These are phyloP conservation scores for Lamprologus ornatipinnis DNA, from an alignment of 2,113 vertebrate genomes.

Conservation along the genomic window DNA sequence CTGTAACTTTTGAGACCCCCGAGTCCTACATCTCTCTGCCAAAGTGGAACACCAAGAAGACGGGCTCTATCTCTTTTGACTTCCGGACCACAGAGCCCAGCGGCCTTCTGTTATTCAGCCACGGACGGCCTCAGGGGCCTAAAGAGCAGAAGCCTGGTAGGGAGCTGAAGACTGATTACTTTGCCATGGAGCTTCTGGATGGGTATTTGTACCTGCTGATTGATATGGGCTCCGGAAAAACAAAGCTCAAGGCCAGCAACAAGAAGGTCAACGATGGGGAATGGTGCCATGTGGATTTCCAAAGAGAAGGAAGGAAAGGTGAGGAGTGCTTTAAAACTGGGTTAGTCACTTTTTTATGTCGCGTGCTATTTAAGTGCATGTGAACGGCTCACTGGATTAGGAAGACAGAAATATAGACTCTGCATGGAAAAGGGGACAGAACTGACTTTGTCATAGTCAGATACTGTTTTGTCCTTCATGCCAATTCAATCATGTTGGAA, in stretches of 20 bases:
- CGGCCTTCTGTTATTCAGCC: conserved; percentile 85
- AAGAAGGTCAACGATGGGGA: conserved; percentile 93
- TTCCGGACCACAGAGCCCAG: conserved; percentile 89
- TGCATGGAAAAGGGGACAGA: background rate
- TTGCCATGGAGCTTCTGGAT: conserved; percentile 88
- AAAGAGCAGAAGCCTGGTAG: conserved; percentile 72
- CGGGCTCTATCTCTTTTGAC: conserved; percentile 88
- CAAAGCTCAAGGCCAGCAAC: conserved; percentile 85
- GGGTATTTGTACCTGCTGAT: conserved; percentile 87
- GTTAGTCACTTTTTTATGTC: background rate
- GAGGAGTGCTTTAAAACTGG: background rate
- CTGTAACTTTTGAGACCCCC: conserved; percentile 81
- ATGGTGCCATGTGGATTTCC: conserved; percentile 94
- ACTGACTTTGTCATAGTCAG: background rate
- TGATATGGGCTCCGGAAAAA: conserved; percentile 89
- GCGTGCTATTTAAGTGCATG: background rate
- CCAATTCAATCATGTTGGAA: background rate
- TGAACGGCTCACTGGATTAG: background rate
- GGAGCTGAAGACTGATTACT: conserved; percentile 79
- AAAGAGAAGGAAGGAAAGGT: conserved; percentile 90
- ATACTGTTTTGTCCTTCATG: background rate
- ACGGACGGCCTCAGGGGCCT: conserved; percentile 70
- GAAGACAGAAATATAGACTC: background rate
- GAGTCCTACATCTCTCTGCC: conserved; percentile 83
- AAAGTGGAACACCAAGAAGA: conserved; percentile 84